Evolutionary conservation across 2,888 invertebrate species (phyloP).

Genomic region (Cartodere bifasciata): DNA sequence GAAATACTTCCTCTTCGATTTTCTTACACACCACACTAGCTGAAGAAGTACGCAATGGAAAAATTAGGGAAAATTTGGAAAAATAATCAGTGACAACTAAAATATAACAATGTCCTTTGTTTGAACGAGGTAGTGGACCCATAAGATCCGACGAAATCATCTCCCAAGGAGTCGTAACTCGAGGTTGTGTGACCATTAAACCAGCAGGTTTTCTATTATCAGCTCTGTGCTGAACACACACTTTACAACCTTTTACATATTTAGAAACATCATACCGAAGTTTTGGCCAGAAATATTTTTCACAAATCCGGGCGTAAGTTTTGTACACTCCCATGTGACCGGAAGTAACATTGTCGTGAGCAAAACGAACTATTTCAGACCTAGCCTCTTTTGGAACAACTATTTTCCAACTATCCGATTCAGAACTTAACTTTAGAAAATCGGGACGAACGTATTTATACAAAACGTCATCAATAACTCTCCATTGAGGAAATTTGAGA

Average conservation of each 20-base stretch:
- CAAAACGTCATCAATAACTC: too few species aligned
- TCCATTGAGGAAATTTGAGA: slow-evolving; percentile 13
- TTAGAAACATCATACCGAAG: slow-evolving; percentile 14
- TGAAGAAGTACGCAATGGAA: slow-evolving; percentile 16
- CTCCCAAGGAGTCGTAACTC: slow-evolving; percentile 7
- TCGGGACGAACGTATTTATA: slow-evolving; percentile 16
- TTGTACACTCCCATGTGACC: slow-evolving; percentile 12
- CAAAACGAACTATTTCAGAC: too few species aligned
- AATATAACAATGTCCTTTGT: slow-evolving; percentile 12
- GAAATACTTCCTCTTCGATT: slow-evolving; percentile 17
- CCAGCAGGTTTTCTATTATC: slow-evolving; percentile 15
- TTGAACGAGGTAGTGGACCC: slow-evolving; percentile 5
- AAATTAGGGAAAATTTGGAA: slow-evolving; percentile 16
- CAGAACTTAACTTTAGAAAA: too few species aligned
- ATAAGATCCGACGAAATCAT: slow-evolving; percentile 4
- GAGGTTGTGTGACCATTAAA: slow-evolving; percentile 10
- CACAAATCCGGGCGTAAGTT: slow-evolving; percentile 9
- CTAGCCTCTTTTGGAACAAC: too few species aligned
- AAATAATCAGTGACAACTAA: slow-evolving; percentile 16
- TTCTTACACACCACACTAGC: slow-evolving; percentile 9
- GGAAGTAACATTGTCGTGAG: background rate
- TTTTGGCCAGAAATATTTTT: slow-evolving; percentile 17
- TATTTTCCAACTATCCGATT: too few species aligned
- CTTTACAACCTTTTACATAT: slow-evolving; percentile 15
- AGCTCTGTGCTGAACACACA: slow-evolving; percentile 15